phyloP scores from a whole-genome alignment of 2,797 vertebrate species.

The Sebastes ruberrimus region DNA sequence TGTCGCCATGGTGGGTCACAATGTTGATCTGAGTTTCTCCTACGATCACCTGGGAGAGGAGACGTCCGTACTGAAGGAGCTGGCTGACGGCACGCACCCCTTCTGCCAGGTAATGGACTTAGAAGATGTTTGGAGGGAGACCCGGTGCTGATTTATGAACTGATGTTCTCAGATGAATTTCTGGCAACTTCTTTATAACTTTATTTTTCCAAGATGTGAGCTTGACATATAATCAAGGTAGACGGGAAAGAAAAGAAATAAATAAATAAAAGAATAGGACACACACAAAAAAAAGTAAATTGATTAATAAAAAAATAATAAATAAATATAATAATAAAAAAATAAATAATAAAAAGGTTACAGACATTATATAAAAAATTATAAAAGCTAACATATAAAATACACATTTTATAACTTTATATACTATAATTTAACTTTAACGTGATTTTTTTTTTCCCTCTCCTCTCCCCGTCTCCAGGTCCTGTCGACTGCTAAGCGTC shows the following conservation, averaged over 20 bases:
- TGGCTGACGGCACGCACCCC: constrained; percentile 89
- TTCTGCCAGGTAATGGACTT: constrained; percentile 87
- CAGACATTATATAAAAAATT: too few species aligned
- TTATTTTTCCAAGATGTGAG: too few species aligned
- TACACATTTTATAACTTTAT: too few species aligned
- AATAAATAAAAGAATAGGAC: too few species aligned
- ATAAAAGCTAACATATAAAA: too few species aligned
- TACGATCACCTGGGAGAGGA: constrained; percentile 95
- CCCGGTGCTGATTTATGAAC: neutral
- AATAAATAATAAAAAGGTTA: too few species aligned
- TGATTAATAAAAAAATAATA: too few species aligned
- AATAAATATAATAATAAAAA: too few species aligned
- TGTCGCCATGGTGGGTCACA: constrained; percentile 90
- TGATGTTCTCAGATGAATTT: neutral
- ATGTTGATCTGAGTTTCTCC: constrained; percentile 90
- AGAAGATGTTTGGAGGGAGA: neutral
- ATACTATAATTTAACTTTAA: neutral
- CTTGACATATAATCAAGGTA: too few species aligned
- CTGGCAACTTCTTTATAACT: neutral
- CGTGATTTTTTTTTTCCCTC: accelerated
- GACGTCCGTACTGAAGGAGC: constrained; percentile 87
- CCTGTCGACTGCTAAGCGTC: constrained; percentile 87
- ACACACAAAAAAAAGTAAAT: too few species aligned
- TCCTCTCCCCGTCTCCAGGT: constrained; percentile 71
- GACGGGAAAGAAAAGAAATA: too few species aligned